Percentiles rank a stretch among this genome's conserved stretches.
Evolutionary conservation across 2,113 vertebrate species (phyloP).

Genomic region (Ceuthmochares aereus): DNA sequence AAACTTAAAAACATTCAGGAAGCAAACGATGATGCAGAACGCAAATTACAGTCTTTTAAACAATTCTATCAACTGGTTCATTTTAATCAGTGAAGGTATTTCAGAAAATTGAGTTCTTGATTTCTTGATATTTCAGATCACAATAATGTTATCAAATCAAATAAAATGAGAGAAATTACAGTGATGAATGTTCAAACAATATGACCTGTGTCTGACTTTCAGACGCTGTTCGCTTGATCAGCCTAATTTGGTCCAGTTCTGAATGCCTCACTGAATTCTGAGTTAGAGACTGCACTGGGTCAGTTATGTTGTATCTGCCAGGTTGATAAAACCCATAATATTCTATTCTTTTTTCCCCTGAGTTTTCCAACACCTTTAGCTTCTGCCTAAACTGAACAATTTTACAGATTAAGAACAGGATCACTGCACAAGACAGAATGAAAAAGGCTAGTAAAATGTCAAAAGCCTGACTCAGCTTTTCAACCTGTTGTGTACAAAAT

Average conservation of each 20-base stretch:
- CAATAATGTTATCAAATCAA: neutral
- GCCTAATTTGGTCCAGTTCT: conserved; percentile 71
- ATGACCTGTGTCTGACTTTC: conserved; percentile 82
- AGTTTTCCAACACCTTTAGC: conserved; percentile 70
- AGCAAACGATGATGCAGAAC: neutral
- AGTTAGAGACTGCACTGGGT: conserved; percentile 59
- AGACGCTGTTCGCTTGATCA: conserved; percentile 74
- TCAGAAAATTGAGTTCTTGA: neutral
- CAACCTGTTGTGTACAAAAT: conserved; percentile 74
- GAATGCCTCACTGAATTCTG: conserved; percentile 55
- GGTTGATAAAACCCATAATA: conserved; percentile 85
- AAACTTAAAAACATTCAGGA: neutral
- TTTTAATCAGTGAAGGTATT: neutral
- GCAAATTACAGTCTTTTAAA: neutral
- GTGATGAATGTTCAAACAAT: conserved; percentile 83
- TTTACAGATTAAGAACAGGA: conserved; percentile 79
- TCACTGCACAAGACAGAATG: conserved; percentile 78
- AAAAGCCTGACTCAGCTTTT: conserved; percentile 80
- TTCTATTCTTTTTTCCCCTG: conserved; percentile 79
- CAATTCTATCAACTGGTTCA: neutral
- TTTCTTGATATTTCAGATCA: neutral
- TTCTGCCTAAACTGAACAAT: conserved; percentile 76
- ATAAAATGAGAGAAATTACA: conserved; percentile 51
- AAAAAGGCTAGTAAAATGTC: conserved; percentile 82
- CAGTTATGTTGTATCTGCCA: conserved; percentile 73